phyloP scores from a whole-genome alignment of 2,888 invertebrate species.

The Troides oblongomaculatus region DNA sequence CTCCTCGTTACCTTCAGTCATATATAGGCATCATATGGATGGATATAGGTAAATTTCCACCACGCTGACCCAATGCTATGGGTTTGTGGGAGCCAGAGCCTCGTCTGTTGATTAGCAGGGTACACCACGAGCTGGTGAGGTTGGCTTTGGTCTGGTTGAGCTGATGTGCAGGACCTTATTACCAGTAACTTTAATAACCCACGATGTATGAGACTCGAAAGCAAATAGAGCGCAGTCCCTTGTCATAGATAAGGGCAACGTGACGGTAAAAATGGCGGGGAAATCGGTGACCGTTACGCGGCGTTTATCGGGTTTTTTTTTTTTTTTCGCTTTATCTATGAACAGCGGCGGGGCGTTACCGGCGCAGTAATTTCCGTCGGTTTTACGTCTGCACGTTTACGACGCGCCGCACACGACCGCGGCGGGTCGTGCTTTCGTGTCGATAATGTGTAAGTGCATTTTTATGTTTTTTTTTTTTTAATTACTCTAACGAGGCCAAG shows the following conservation, averaged over 20 bases:
- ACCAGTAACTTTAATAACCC: too few species aligned
- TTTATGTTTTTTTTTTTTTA: conserved; percentile 30
- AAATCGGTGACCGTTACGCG: conserved; percentile 59
- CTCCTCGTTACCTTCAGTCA: too few species aligned
- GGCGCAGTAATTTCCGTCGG: conserved; percentile 52
- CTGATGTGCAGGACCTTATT: too few species aligned
- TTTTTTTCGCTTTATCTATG: conserved; percentile 49
- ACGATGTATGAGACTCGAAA: conserved; percentile 27
- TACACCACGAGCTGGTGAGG: too few species aligned
- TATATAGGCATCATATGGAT: too few species aligned
- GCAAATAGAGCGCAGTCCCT: conserved; percentile 58
- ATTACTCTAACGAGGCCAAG: conserved; percentile 22
- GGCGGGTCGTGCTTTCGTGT: conserved; percentile 32
- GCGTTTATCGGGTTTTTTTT: conserved; percentile 49
- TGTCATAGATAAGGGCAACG: conserved; percentile 53
- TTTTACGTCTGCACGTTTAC: conserved; percentile 40
- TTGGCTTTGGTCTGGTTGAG: too few species aligned
- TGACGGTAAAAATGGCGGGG: conserved; percentile 63
- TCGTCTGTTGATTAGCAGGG: too few species aligned
- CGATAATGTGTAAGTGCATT: conserved; percentile 33
- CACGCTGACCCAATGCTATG: too few species aligned
- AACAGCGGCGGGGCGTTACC: conserved; percentile 53
- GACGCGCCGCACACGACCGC: conserved; percentile 15
- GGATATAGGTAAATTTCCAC: too few species aligned
- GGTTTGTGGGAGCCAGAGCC: too few species aligned